Base-by-base conservation (phyloP, 2,113 vertebrate genomes). In the Brachirus orientalis region DNA sequence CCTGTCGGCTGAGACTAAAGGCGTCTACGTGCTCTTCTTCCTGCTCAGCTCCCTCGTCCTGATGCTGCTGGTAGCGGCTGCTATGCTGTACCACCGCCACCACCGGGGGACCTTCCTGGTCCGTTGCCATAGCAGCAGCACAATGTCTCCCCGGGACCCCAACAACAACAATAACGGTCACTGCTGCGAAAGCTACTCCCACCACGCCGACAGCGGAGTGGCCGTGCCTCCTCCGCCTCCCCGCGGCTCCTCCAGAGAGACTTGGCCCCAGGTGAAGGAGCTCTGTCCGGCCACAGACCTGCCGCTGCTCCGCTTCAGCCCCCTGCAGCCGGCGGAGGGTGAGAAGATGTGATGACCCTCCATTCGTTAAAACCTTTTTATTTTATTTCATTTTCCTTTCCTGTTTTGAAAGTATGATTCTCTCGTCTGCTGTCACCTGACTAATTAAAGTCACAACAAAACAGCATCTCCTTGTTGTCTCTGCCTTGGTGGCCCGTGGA, bases 281-380 rank as follows among this genome's bases (percentile, higher is more conserved):
- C 47, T 44, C 59, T 41, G 59, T 35, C 76, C 69, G 0, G 62
- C 63, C 0, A 46, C 69, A n/a, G 91, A 92, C 41, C 83, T 92
- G 58, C 91, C 82, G 1, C 79, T 94, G 72, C 79, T 93, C 16
- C 87, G 86, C 38, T 92, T 93, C 78, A 87, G 80, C 74, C 51
- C 90, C 0, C 75, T 93, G 14, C 22, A 62, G n/a, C 81, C 86
- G 0, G 51, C 83, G 10, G 82, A 87, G 19, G 73, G 28, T 0
- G 68, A 41, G 0, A 50, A 75, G 66, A 48, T 58, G 18, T 89
- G 75, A 89, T 46, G 1, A 5, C 40, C 10, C 40, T 13, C 4
- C 40, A 3, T 40, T 35, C 14, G 7, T 16, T n/a, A 16, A 58
- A n/a, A 6, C 6, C 0, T 47, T 58, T 36, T 58, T 5, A 1